A percentile compares a stretch with the other conserved stretches of the same genome.
Evolutionary conservation across 2,888 invertebrate species (phyloP).

Genomic region (Ormyrus pomaceus): DNA sequence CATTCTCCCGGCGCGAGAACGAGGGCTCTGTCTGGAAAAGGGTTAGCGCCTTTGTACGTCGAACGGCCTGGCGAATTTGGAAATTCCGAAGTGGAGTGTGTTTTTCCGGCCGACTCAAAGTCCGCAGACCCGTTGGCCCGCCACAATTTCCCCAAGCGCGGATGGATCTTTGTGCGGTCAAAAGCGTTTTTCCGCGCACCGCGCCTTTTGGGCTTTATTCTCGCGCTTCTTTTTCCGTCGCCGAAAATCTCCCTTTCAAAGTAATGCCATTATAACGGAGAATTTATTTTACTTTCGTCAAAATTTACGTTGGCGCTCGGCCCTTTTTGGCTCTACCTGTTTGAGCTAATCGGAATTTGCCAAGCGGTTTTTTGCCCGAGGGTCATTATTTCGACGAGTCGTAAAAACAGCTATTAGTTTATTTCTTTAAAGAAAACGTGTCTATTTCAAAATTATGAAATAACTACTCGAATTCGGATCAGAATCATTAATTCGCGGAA

Average conservation of each 20-base stretch:
- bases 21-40: not conserved
- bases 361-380: too few relatives aligned
- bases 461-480: not conserved
- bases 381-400: too few relatives aligned
- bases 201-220: constrained; percentile 18
- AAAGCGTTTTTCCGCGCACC: constrained; percentile 20
- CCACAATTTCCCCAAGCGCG: constrained; percentile 26
- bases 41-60: constrained; percentile 8
- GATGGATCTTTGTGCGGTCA: constrained; percentile 34
- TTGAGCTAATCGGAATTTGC: too few relatives aligned
- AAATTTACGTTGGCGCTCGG: constrained; percentile 28
- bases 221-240: not conserved
- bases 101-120: constrained; percentile 36
- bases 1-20: not conserved
- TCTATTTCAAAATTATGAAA: too few relatives aligned
- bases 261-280: constrained; percentile 40
- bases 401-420: too few relatives aligned
- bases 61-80: constrained; percentile 5
- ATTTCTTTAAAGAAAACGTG: too few relatives aligned
- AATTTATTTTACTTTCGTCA: constrained; percentile 43
- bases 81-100: constrained; percentile 35
- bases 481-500: constrained; percentile 45
- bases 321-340: not conserved
- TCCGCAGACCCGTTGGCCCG: not conserved
- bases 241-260: constrained; percentile 17